Conservation (phyloP, 2,888 invertebrate species). For the Pyrgus malvae region DNA sequence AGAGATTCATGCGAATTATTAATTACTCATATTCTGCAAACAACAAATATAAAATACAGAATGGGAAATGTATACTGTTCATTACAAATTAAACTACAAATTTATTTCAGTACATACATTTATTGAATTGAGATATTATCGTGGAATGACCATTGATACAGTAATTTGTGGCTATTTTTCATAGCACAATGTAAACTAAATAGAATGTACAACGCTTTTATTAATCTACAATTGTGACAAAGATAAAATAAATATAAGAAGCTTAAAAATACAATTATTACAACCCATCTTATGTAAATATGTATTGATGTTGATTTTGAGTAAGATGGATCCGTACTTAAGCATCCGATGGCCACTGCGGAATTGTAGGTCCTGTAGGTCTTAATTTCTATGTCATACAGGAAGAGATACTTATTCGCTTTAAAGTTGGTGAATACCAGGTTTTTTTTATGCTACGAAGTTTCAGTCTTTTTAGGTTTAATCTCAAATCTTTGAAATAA, state of each 20-base stretch:
- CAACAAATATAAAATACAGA: too few species aligned
- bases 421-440: too few species aligned
- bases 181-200: not conserved
- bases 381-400: too few species aligned
- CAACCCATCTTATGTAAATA: not conserved
- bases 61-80: too few species aligned
- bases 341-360: not conserved
- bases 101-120: conserved; percentile 16
- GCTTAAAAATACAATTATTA: not conserved
- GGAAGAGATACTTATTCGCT: too few species aligned
- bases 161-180: conserved; percentile 4
- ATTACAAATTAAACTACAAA: conserved; percentile 8
- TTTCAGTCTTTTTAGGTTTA: not conserved
- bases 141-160: conserved; percentile 4
- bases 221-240: not conserved
- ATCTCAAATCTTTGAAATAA: not conserved
- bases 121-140: conserved; percentile 17
- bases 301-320: not conserved
- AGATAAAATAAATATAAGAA: not conserved
- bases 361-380: too few species aligned
- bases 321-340: not conserved
- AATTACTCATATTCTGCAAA: too few species aligned
- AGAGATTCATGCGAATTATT: too few species aligned
- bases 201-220: not conserved
- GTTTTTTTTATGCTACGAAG: not conserved